Evolutionary conservation across 2,797 vertebrate species (phyloP).

Genomic region (Lacerta agilis): DNA sequence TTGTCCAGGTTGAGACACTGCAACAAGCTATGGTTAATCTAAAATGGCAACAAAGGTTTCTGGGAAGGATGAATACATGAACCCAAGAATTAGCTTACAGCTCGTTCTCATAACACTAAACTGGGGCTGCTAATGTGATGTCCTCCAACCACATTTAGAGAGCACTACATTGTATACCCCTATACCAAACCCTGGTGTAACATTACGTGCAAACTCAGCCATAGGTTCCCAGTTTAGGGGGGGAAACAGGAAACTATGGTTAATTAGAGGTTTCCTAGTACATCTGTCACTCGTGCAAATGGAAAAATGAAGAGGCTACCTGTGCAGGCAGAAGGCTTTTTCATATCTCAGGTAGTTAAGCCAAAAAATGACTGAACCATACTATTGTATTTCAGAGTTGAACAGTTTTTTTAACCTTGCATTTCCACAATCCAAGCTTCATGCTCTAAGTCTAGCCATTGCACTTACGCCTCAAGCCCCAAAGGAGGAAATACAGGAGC

Average conservation of each 20-base stretch:
- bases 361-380: not conserved
- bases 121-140: no score
- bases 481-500: not conserved
- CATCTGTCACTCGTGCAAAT: not conserved
- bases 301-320: not conserved
- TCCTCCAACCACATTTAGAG: no score
- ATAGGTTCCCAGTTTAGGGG: not conserved
- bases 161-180: not conserved
- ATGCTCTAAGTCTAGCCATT: not conserved
- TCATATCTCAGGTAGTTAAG: not conserved
- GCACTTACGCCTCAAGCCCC: not conserved
- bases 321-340: not conserved
- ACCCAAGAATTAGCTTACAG: not conserved
- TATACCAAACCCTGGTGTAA: not conserved
- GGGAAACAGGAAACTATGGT: no score
- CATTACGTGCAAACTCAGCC: not conserved
- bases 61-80: not conserved
- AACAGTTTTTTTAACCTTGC: not conserved
- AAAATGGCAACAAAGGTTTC: not conserved
- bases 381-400: not conserved
- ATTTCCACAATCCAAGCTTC: not conserved
- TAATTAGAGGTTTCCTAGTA: not conserved
- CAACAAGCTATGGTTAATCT: not conserved
- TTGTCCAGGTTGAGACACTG: not conserved
- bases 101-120: not conserved